These are phyloP conservation scores for Mactromeris polynyma DNA, from an alignment of 2,888 invertebrate genomes.

Conservation along the genomic window DNA sequence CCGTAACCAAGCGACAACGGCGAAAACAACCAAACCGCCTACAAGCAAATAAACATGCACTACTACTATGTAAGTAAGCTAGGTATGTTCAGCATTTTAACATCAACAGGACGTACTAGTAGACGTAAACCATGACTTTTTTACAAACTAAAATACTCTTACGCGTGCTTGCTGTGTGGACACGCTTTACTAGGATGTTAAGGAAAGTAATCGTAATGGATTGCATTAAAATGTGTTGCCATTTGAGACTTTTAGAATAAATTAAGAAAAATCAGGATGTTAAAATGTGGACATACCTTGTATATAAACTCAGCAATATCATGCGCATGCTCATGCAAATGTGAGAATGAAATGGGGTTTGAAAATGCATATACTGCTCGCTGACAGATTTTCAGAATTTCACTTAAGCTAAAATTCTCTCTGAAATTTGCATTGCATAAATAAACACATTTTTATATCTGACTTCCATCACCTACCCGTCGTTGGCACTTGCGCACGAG, in stretches of 20 bases:
- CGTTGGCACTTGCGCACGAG: constrained; percentile 80
- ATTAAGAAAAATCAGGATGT: background rate
- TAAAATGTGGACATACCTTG: background rate
- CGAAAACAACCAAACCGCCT: background rate
- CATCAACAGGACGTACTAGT: background rate
- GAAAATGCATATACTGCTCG: background rate
- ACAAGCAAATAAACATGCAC: constrained; percentile 6
- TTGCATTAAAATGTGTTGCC: background rate
- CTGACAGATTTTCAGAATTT: background rate
- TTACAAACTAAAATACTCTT: no score
- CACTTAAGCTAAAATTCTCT: background rate
- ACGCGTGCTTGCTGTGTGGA: no score
- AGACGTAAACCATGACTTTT: no score
- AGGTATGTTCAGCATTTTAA: background rate
- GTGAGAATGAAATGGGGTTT: constrained; percentile 9
- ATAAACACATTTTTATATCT: background rate
- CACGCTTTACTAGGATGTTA: no score
- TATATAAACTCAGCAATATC: background rate
- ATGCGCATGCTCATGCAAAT: constrained; percentile 21
- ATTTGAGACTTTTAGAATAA: background rate
- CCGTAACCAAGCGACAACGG: background rate
- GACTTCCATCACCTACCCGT: constrained; percentile 70
- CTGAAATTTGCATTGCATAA: background rate
- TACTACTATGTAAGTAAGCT: background rate
- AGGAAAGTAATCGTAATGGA: no score